A percentile compares a stretch with the other conserved stretches of the same genome.
Evolutionary conservation across 2,113 vertebrate genomes (phyloP).

Genomic region (Gymnogyps californianus): DNA sequence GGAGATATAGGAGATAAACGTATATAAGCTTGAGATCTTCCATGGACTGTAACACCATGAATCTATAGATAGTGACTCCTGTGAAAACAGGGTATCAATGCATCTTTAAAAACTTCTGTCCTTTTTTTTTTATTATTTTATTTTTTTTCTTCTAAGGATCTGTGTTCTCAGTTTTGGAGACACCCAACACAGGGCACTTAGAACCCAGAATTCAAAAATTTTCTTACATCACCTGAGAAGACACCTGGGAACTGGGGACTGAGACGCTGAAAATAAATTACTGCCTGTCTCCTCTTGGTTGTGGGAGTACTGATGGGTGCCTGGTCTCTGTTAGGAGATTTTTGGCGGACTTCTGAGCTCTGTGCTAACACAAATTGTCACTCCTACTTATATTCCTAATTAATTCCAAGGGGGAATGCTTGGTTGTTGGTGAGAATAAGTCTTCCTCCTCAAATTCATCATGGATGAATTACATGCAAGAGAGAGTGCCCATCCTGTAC

Average conservation of each 20-base stretch:
- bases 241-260: background rate
- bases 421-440: background rate
- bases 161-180: background rate
- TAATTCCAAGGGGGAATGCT: background rate
- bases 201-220: background rate
- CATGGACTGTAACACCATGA: background rate
- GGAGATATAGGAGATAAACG: background rate
- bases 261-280: background rate
- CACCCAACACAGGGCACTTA: background rate
- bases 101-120: background rate
- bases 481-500: background rate
- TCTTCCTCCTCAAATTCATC: background rate
- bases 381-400: background rate
- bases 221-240: background rate
- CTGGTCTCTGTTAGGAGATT: background rate
- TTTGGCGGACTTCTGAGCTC: background rate
- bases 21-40: background rate
- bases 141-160: fast-evolving
- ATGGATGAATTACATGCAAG: background rate
- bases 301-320: background rate
- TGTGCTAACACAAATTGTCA: background rate
- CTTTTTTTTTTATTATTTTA: fast-evolving
- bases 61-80: background rate
- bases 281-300: background rate
- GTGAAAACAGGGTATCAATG: background rate